These are phyloP conservation scores for Lutraria rhynchaena DNA, from an alignment of 1,140 invertebrate genomes.

Conservation along the genomic window DNA sequence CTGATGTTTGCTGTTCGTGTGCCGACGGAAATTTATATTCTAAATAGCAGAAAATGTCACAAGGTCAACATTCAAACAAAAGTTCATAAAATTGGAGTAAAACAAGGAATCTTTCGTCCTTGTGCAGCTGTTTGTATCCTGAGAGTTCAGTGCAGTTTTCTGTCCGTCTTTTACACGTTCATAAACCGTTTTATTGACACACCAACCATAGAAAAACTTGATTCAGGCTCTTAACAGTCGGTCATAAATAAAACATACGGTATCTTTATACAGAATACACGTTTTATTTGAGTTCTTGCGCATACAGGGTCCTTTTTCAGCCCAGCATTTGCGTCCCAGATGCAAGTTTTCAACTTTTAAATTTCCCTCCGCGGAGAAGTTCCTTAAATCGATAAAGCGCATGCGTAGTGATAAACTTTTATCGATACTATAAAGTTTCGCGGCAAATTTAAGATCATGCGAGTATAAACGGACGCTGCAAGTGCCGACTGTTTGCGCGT, in stretches of 20 bases:
- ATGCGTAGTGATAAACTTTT: slow-evolving; percentile 35
- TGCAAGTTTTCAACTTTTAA: slow-evolving; percentile 36
- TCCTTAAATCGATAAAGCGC: slow-evolving; percentile 4
- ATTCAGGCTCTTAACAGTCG: neutral
- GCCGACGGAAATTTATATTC: slow-evolving; percentile 24
- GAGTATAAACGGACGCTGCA: no score
- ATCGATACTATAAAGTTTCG: slow-evolving; percentile 11
- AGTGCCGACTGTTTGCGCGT: no score
- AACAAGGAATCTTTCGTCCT: slow-evolving; percentile 17
- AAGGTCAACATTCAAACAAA: slow-evolving; percentile 43
- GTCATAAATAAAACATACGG: slow-evolving; percentile 49
- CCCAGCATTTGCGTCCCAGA: neutral
- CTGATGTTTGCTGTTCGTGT: slow-evolving; percentile 40
- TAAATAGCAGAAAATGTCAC: slow-evolving; percentile 47
- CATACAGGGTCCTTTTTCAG: neutral
- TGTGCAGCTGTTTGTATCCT: slow-evolving; percentile 43
- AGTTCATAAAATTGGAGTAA: slow-evolving; percentile 54
- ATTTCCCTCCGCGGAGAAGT: slow-evolving; percentile 44
- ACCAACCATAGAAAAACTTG: neutral
- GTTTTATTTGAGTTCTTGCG: neutral
- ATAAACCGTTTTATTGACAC: slow-evolving; percentile 27
- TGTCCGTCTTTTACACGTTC: neutral
- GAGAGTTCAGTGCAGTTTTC: neutral
- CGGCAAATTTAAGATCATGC: slow-evolving; percentile 14
- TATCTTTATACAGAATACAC: neutral